phyloP scores from a whole-genome alignment of 1,140 invertebrate genomes.

The Adoxophyes honmai region DNA sequence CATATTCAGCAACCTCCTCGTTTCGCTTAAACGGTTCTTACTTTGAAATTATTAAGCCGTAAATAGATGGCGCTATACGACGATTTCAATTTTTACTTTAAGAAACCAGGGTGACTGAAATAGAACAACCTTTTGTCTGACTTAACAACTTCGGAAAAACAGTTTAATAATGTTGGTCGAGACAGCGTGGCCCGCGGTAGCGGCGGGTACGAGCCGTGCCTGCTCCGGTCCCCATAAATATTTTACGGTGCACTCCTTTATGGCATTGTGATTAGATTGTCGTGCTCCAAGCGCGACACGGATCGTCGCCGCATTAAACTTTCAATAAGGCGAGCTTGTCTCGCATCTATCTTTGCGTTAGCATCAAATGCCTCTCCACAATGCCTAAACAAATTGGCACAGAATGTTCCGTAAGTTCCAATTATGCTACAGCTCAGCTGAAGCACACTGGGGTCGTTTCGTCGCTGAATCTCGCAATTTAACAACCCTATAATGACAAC shows the following conservation, averaged over 20 bases:
- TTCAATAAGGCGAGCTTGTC: slow-evolving; percentile 32
- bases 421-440: too few species aligned
- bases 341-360: slow-evolving; percentile 20
- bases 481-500: too few species aligned
- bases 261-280: slow-evolving; percentile 52
- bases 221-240: slow-evolving; percentile 46
- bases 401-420: background rate
- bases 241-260: slow-evolving; percentile 54
- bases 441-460: too few species aligned
- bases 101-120: background rate
- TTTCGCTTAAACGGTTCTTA: slow-evolving; percentile 8
- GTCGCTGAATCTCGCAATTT: too few species aligned
- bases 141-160: background rate
- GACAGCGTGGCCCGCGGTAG: slow-evolving; percentile 18
- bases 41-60: background rate
- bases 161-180: slow-evolving; percentile 17
- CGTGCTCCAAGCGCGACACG: slow-evolving; percentile 32
- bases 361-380: background rate
- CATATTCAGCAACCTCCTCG: slow-evolving; percentile 1
- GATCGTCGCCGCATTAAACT: slow-evolving; percentile 43
- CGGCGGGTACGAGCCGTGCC: slow-evolving; percentile 36
- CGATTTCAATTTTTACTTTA: background rate
- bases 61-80: background rate
- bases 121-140: too few species aligned
- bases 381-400: background rate